Conservation (phyloP, 2,113 vertebrate species). For the Psittacula cyanocephala region DNA sequence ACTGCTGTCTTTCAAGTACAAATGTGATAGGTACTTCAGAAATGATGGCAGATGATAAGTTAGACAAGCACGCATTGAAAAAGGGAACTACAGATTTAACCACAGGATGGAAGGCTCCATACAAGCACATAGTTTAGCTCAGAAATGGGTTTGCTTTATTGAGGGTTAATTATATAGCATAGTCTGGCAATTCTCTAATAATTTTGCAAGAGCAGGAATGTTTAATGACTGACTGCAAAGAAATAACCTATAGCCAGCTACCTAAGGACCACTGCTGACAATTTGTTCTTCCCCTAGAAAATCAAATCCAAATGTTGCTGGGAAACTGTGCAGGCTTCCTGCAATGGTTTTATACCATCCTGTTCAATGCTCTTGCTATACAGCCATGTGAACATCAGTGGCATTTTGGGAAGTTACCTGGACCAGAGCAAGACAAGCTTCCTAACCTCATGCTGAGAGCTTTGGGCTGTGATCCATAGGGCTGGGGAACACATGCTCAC, state of each 20-base stretch:
- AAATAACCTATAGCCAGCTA: background rate
- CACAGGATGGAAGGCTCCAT: background rate
- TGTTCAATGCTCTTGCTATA: background rate
- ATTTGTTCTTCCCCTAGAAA: background rate
- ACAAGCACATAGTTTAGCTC: background rate
- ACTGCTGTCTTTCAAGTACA: background rate
- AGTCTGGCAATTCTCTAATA: background rate
- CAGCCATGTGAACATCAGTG: fast-evolving
- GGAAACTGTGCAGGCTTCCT: background rate
- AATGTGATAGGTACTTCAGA: background rate
- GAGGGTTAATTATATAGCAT: background rate
- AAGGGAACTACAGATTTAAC: constrained; percentile 32
- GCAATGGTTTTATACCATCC: background rate
- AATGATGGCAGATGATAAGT: background rate
- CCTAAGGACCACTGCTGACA: background rate
- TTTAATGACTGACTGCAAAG: background rate
- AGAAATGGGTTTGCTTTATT: background rate
- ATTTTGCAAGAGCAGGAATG: background rate
- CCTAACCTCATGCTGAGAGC: background rate
- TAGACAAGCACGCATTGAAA: background rate
- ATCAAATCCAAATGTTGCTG: background rate
- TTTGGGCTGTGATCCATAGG: background rate
- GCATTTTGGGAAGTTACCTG: background rate
- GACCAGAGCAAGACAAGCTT: background rate
- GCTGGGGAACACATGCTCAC: background rate